These are phyloP conservation scores for Coryphaenoides rupestris DNA, from an alignment of 2,113 vertebrate genomes.

Conservation along the genomic window DNA sequence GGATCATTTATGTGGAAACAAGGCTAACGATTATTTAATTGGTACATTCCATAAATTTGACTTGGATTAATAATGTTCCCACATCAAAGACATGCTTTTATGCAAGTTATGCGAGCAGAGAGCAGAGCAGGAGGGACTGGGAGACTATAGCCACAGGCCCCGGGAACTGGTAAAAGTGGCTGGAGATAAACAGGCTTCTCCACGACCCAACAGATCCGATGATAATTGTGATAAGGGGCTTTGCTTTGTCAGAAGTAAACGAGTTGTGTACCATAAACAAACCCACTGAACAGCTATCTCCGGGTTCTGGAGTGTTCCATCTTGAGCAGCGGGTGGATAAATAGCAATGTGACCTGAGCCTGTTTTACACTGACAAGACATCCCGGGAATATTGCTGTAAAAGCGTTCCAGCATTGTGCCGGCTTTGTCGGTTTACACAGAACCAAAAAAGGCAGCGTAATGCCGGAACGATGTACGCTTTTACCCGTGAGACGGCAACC, in stretches of 20 bases:
- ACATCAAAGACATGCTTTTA: conserved; percentile 36
- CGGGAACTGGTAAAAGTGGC: conserved; percentile 42
- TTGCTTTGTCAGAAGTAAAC: conserved; percentile 42
- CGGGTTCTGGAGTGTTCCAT: conserved; percentile 26
- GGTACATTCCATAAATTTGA: conserved; percentile 27
- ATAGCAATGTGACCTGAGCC: conserved; percentile 31
- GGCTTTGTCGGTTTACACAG: too few species aligned
- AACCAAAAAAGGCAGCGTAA: too few species aligned
- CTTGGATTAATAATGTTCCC: conserved; percentile 17
- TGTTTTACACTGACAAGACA: too few species aligned
- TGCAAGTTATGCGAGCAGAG: conserved; percentile 9
- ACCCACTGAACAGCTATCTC: conserved; percentile 22
- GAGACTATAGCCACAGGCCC: conserved; percentile 24
- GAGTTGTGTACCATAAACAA: conserved; percentile 32
- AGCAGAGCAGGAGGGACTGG: conserved; percentile 18
- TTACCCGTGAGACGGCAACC: too few species aligned
- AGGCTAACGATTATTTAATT: conserved; percentile 35
- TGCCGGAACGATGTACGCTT: too few species aligned
- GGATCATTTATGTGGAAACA: conserved; percentile 25
- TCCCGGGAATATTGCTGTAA: too few species aligned
- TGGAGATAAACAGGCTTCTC: conserved; percentile 51
- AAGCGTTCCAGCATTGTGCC: too few species aligned
- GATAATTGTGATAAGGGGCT: conserved; percentile 49
- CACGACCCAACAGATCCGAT: conserved; percentile 35
- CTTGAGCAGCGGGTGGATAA: conserved; percentile 38